Base-by-base conservation (phyloP, 2,888 invertebrate genomes). In the Drosophila mimetica region DNA sequence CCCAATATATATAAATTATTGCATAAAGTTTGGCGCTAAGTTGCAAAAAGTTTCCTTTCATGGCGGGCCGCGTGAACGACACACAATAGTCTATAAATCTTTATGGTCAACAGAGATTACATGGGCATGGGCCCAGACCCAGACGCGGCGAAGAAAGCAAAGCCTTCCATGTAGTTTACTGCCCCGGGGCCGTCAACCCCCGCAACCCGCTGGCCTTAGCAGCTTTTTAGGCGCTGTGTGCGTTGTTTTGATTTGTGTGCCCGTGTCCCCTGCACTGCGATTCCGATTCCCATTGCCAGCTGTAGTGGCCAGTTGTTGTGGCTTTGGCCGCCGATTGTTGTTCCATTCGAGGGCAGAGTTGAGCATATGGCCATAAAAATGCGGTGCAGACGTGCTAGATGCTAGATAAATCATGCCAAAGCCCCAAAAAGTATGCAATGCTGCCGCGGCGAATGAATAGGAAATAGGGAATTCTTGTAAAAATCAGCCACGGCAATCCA, bases 11-110 rank as follows among this genome's bases (percentile, higher is more conserved):
- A 89, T 89, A 88, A 88, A 88, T 89, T 89, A 88, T 89, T 89
- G 89, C 88, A 89, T 85, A 88, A 88, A 88, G 83, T 88, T 88
- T 83, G 87, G 89, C 86, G 89, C 86, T 88, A 88, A 86, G 88
- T 86, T 86, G 88, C 88, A 86, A 88, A 86, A 86, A 86, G 85
- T 86, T 88, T 86, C 81, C 86, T 86, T 85, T 84, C 88, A 85
- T 88, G 73, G 72, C 70, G 71, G 71, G 54, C 74, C 52, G 57
- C 54, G 69, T 55, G 76, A 71, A 66, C 80, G 81, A 86, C 88
- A 88, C 78, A 86, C 88, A 86, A 86, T 86, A 88, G 85, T 86
- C 85, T 81, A 86, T 86, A 86, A 86, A 86, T 86, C 88, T 86
- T 88, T 86, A 84, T 86, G 85, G 85, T 86, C 85, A 86, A 86